These are phyloP conservation scores for Drosophila varians DNA, from an alignment of 1,140 invertebrate species.

Conservation along the genomic window DNA sequence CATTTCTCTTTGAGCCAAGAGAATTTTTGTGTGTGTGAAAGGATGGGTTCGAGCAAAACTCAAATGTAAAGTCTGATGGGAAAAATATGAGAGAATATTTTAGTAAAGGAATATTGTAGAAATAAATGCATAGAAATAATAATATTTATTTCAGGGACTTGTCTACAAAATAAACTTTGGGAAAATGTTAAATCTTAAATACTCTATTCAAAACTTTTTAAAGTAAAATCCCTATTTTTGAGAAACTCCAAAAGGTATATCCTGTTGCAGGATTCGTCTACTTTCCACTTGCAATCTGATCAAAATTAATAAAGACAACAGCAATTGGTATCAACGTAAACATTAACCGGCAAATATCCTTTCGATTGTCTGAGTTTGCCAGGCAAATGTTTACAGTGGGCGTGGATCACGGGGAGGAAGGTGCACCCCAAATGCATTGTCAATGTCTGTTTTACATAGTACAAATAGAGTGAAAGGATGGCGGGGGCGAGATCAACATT, in stretches of 20 bases:
- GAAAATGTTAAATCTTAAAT: no score
- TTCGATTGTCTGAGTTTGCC: constrained; percentile 56
- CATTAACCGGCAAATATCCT: constrained; percentile 33
- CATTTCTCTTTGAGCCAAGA: constrained; percentile 19
- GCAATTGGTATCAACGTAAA: constrained; percentile 38
- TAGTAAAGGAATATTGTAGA: no score
- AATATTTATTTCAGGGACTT: no score
- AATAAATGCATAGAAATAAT: no score
- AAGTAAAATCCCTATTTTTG: no score
- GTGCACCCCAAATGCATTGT: constrained; percentile 55
- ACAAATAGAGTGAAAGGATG: constrained; percentile 6
- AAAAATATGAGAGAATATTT: not conserved
- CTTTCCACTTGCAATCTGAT: not conserved
- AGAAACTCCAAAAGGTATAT: no score
- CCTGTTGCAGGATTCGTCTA: no score
- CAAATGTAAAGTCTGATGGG: not conserved
- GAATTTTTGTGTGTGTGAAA: constrained; percentile 10
- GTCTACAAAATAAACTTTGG: no score
- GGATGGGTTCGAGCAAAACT: not conserved
- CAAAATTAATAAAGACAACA: constrained; percentile 42
- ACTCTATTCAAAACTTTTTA: no score
- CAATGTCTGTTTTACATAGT: constrained; percentile 64
- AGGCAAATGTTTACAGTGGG: constrained; percentile 48
- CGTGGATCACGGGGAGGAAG: not conserved
- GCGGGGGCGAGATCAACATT: constrained; percentile 56